These are phyloP conservation scores for Choristoneura rosaceana DNA, from an alignment of 2,888 invertebrate genomes.

Conservation along the genomic window DNA sequence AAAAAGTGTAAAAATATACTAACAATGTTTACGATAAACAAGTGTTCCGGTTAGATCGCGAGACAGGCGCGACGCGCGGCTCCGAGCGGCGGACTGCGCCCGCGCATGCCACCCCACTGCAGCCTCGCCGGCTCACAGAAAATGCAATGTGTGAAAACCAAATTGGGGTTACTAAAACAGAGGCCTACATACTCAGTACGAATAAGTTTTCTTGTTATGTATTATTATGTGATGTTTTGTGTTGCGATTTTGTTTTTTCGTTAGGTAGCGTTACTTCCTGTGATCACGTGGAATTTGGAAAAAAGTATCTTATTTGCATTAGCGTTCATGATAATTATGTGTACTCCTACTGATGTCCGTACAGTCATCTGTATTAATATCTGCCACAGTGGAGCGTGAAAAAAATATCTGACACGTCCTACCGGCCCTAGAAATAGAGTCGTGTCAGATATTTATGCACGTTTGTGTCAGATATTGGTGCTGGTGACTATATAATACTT, in stretches of 20 bases:
- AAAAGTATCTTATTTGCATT: background rate
- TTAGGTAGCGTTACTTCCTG: conserved; percentile 6
- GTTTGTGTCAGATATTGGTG: too few species aligned
- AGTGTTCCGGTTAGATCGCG: conserved; percentile 53
- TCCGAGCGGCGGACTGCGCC: conserved; percentile 73
- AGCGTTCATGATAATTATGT: background rate
- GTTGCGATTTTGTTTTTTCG: conserved; percentile 17
- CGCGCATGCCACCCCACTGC: conserved; percentile 54
- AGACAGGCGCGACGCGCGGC: conserved; percentile 73
- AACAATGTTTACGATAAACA: conserved; percentile 24
- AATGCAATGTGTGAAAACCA: conserved; percentile 61
- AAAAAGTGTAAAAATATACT: conserved; percentile 11
- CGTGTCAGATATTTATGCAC: too few species aligned
- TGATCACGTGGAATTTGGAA: background rate
- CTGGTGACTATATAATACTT: too few species aligned
- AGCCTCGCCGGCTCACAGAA: conserved; percentile 56
- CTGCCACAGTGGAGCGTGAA: too few species aligned
- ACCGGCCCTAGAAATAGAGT: too few species aligned
- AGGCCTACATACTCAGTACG: conserved; percentile 38
- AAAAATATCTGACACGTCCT: too few species aligned
- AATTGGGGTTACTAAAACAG: conserved; percentile 42
- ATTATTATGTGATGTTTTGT: conserved; percentile 36
- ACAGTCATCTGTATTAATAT: too few species aligned
- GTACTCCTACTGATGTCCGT: background rate
- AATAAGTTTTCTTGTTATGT: conserved; percentile 27